A percentile compares a stretch with the other conserved stretches of the same genome.
phyloP scores from a whole-genome alignment of 2,113 vertebrate species.

The Benitochromis conjunctus region DNA sequence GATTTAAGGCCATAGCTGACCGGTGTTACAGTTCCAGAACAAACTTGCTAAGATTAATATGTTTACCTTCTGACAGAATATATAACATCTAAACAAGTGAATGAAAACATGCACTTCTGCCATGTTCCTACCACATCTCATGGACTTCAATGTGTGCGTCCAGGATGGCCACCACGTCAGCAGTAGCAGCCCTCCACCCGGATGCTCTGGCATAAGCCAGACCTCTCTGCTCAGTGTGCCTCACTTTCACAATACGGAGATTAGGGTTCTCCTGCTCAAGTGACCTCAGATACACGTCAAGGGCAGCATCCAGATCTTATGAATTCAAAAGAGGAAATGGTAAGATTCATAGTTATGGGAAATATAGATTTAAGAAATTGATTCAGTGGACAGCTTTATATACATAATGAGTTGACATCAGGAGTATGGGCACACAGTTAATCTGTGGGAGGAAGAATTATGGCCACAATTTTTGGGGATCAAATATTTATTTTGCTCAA shows the following conservation, averaged over 20 bases:
- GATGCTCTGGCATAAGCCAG: slow-evolving; percentile 64
- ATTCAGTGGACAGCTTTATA: no score
- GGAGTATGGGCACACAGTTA: no score
- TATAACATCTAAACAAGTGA: background rate
- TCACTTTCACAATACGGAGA: slow-evolving; percentile 39
- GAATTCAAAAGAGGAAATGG: background rate
- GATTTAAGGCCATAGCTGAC: no score
- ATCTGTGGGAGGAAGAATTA: no score
- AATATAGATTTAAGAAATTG: no score
- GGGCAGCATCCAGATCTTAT: slow-evolving; percentile 58
- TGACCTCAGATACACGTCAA: slow-evolving; percentile 27
- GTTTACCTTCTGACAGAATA: background rate
- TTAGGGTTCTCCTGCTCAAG: slow-evolving; percentile 21
- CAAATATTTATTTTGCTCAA: no score
- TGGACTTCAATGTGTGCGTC: slow-evolving; percentile 80
- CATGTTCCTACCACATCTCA: slow-evolving; percentile 52
- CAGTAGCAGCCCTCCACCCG: slow-evolving; percentile 46
- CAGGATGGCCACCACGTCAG: slow-evolving; percentile 70
- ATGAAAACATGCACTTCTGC: background rate
- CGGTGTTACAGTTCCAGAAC: no score
- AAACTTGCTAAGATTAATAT: no score
- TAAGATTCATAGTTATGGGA: background rate
- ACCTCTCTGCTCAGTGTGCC: slow-evolving; percentile 62
- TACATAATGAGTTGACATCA: no score
- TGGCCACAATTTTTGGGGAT: no score